Evolutionary conservation across 2,888 invertebrate genomes (phyloP), one percentile per base, ranked within the genome.

Genomic region (Frankliniella intonsa): DNA sequence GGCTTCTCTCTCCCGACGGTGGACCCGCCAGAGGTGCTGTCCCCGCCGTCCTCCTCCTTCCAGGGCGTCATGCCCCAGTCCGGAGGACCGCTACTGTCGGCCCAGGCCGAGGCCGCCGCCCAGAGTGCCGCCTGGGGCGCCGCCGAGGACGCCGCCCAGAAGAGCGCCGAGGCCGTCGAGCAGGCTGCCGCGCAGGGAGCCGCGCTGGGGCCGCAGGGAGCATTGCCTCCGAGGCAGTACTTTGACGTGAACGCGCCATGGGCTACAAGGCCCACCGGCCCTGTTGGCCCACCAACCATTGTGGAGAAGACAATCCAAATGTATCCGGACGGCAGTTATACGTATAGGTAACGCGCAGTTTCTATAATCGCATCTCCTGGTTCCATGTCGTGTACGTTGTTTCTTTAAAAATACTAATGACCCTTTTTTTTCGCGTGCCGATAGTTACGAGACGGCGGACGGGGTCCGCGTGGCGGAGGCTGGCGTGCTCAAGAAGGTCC

Each of bases 401-500:
- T 55, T 14, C 55, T 55, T 14, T 38, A 2, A 2, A 2, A 38
- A 38, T 5, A 5, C 38, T 38, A 2, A 55, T 55, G 55, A 11
- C 14, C 14, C 55, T 5, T 2, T 5, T 38, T 38, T 38, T 8
- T 12, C 22, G 11, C 25, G 25, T 76, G 62, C 25, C 11, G 9
- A 25, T 12, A 76, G 69, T 10, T 76, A 76, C 69, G 69, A 22
- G 69, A 76, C 69, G 12, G 69, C 69, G 11, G 69, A 76, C 69
- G 69, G 69, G 22, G 69, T 76, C 25, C 3, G 69, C 25, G 69
- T 76, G 69, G 69, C 69, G 22, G 69, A 76, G 69, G 25, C 69
- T 25, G 69, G 69, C 69, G 69, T 76, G 22, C 69, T 76, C 22
- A 76, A 76, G 69, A 25, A 76, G 69, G 69, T 76, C 25, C 69